A percentile compares a stretch with the other conserved stretches of the same genome.
Conservation (phyloP, 2,888 invertebrate genomes). For the Kryphioiulus occultus region DNA sequence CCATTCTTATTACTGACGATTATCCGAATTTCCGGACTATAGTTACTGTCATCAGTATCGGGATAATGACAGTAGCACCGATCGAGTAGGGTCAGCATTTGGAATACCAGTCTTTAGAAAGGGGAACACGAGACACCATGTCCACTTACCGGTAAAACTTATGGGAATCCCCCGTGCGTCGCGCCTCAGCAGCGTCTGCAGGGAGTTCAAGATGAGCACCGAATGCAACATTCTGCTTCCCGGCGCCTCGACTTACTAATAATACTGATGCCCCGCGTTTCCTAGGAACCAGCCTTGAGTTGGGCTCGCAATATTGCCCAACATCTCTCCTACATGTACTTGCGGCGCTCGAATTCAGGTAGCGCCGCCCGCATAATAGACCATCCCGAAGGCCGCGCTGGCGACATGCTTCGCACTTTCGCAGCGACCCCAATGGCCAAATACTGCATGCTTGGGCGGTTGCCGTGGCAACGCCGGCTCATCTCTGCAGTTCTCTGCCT, state of each 20-base stretch:
- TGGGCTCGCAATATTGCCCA: neutral
- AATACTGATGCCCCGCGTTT: neutral
- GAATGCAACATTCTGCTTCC: neutral
- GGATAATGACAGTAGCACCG: too few relatives aligned
- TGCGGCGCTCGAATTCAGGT: neutral
- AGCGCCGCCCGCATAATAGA: neutral
- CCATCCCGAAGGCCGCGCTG: neutral
- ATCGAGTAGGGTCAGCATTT: too few relatives aligned
- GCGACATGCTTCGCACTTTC: neutral
- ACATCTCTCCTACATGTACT: neutral
- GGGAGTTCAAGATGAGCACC: neutral
- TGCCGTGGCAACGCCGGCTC: neutral
- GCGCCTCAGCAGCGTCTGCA: neutral
- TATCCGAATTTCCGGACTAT: too few relatives aligned
- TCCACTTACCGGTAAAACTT: constrained; percentile 15
- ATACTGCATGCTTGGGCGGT: neutral
- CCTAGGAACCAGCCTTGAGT: constrained; percentile 12
- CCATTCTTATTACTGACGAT: too few relatives aligned
- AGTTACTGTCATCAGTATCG: too few relatives aligned
- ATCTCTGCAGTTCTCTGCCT: too few relatives aligned
- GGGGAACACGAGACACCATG: neutral
- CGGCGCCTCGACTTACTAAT: neutral
- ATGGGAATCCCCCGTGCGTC: neutral
- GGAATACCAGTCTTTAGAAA: too few relatives aligned
- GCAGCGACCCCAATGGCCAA: constrained; percentile 5